phyloP scores from a whole-genome alignment of 2,888 invertebrate genomes.

The Saturnia japonica region DNA sequence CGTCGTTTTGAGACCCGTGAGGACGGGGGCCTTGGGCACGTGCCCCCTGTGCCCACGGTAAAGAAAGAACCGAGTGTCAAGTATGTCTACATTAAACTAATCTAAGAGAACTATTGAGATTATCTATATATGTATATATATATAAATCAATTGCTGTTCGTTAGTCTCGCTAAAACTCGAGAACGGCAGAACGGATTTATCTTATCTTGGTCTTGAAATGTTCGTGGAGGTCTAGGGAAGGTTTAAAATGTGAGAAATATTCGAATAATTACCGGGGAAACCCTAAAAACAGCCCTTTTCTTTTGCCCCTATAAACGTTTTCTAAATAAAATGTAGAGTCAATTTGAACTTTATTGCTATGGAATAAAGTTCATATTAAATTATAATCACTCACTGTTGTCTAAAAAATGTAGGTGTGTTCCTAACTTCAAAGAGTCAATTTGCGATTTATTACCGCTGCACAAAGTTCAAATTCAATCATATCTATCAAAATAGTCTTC shows the following conservation, averaged over 20 bases:
- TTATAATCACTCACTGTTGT: no score
- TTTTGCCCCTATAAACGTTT: background rate
- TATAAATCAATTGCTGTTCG: background rate
- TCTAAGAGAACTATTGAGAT: no score
- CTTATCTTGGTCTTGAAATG: conserved; percentile 1
- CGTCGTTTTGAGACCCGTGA: no score
- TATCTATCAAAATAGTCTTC: no score
- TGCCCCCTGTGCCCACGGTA: no score
- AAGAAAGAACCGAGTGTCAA: no score
- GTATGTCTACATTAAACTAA: no score
- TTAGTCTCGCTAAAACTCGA: no score
- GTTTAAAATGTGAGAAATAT: background rate
- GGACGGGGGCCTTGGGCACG: no score
- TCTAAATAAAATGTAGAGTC: background rate
- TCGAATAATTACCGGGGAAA: background rate
- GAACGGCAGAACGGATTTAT: background rate
- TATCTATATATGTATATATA: conserved; percentile 24
- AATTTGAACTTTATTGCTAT: background rate
- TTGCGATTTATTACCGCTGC: background rate
- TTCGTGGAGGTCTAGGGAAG: background rate
- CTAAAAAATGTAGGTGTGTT: background rate
- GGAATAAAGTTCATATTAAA: background rate
- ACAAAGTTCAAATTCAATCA: no score
- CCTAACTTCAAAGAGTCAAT: background rate
- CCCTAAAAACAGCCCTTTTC: no score